phyloP scores from a whole-genome alignment of 30 jellyfish, hydroid and myxozoan genomes.

The Hydractinia echinata region DNA sequence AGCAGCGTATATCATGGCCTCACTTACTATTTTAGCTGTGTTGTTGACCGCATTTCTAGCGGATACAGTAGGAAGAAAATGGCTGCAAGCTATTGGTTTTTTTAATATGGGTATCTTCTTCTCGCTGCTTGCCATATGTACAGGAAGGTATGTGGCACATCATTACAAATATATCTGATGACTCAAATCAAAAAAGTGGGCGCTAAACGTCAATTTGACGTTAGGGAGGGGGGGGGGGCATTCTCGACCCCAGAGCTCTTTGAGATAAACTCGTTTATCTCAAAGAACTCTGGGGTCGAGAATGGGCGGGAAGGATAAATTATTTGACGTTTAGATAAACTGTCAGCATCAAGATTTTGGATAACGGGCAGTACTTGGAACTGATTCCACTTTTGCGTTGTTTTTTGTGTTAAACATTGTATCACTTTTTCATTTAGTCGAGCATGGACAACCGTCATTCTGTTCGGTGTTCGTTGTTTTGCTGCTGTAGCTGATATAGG shows the following conservation, averaged over 20 bases:
- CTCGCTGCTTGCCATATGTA: constrained; percentile 59
- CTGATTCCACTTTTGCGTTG: not conserved
- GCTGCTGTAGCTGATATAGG: constrained; percentile 95
- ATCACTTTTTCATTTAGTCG: constrained; percentile 27
- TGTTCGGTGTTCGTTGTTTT: constrained; percentile 85
- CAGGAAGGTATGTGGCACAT: constrained; percentile 61
- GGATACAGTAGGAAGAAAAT: constrained; percentile 85
- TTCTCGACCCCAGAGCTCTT: no score
- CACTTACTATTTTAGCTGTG: constrained; percentile 47
- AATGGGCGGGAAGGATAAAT: no score
- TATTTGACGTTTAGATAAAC: no score
- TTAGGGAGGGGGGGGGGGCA: no score
- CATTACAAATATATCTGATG: not conserved
- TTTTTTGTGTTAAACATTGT: no score
- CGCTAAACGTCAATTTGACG: no score
- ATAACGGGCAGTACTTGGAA: no score
- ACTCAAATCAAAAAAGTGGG: no score
- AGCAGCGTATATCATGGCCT: not conserved
- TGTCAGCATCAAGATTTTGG: no score
- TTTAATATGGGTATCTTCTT: constrained; percentile 61
- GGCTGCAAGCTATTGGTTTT: constrained; percentile 88
- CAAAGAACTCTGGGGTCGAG: no score
- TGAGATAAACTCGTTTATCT: no score
- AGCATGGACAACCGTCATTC: constrained; percentile 75
- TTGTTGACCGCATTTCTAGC: constrained; percentile 70